phyloP scores from a whole-genome alignment of 2,113 vertebrate species.

The Fulmarus glacialis region DNA sequence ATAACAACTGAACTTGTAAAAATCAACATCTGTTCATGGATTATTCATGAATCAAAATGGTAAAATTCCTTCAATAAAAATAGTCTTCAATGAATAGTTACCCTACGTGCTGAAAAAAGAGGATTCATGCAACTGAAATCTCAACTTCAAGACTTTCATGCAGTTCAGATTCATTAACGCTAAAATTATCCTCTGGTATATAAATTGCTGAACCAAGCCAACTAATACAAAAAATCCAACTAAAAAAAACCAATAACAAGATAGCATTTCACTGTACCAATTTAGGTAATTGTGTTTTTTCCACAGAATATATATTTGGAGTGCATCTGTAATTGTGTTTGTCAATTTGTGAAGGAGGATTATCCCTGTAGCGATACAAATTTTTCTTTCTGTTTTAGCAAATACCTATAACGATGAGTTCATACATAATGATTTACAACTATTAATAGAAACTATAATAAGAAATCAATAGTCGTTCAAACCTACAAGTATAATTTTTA shows the following conservation, averaged over 20 bases:
- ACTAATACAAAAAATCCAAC: background rate
- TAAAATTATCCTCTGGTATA: slow-evolving; percentile 28
- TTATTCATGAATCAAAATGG: slow-evolving; percentile 62
- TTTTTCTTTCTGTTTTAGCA: slow-evolving; percentile 30
- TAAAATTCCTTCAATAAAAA: slow-evolving; percentile 40
- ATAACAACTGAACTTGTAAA: slow-evolving; percentile 62
- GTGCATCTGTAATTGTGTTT: slow-evolving; percentile 53
- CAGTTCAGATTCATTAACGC: slow-evolving; percentile 27
- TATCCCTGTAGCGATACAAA: slow-evolving; percentile 45
- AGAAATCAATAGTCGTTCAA: slow-evolving; percentile 65
- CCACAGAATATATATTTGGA: slow-evolving; percentile 38
- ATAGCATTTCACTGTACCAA: slow-evolving; percentile 1
- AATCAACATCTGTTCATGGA: slow-evolving; percentile 68
- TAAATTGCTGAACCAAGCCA: slow-evolving; percentile 25
- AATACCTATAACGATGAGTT: slow-evolving; percentile 38
- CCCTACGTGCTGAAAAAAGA: background rate
- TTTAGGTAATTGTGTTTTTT: slow-evolving; percentile 21
- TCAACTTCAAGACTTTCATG: slow-evolving; percentile 33
- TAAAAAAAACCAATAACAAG: background rate
- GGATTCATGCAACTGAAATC: slow-evolving; percentile 14
- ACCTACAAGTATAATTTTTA: slow-evolving; percentile 53
- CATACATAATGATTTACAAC: slow-evolving; percentile 38
- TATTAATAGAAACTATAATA: slow-evolving; percentile 72
- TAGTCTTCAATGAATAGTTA: background rate
- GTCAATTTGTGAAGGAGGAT: slow-evolving; percentile 45